These are phyloP conservation scores for Saccopteryx bilineata DNA, from an alignment of 2,113 vertebrate genomes.

Conservation along the genomic window DNA sequence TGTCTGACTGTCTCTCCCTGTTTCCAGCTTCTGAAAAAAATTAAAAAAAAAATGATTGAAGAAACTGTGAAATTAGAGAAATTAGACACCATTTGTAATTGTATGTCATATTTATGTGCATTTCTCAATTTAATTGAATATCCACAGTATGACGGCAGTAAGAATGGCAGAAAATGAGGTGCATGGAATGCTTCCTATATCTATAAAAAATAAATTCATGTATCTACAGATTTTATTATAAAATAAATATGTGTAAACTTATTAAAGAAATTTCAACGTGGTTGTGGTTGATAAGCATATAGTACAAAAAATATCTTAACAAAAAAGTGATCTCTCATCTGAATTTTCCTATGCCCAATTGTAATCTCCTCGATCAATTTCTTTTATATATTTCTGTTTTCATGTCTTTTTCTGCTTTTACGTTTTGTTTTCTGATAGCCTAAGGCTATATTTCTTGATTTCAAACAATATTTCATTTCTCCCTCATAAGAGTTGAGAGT, in stretches of 20 bases:
- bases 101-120: slow-evolving; percentile 1
- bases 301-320: neutral
- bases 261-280: neutral
- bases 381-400: neutral
- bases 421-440: neutral
- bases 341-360: neutral
- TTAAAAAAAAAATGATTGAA: slow-evolving; percentile 52
- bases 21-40: no score
- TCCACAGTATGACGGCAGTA: neutral
- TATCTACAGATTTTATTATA: neutral
- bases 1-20: no score
- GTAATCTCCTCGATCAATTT: neutral
- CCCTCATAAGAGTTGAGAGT: neutral
- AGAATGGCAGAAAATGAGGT: slow-evolving; percentile 21
- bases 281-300: neutral
- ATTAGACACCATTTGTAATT: neutral
- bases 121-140: neutral
- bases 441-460: neutral
- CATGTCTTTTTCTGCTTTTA: neutral
- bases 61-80: neutral
- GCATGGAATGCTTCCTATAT: neutral
- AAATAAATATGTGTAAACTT: neutral
- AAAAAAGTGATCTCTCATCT: neutral
- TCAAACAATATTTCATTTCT: neutral
- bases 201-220: slow-evolving; percentile 4